A percentile compares a stretch with the other conserved stretches of the same genome.
Evolutionary conservation across 2,113 vertebrate species (phyloP).

Genomic region (Cyanistes caeruleus): DNA sequence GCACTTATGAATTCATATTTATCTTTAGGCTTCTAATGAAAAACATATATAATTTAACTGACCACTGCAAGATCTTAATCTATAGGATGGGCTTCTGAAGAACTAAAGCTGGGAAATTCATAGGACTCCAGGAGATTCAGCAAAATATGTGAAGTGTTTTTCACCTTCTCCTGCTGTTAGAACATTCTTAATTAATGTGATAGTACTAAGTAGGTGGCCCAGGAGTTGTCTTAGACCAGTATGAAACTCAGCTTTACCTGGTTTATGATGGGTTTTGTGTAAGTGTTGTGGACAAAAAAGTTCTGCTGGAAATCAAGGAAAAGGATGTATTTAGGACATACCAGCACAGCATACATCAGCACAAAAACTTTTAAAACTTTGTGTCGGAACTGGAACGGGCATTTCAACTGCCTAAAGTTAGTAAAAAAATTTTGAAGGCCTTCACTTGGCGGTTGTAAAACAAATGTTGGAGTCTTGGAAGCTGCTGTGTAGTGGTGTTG

Average conservation of each 20-base stretch:
- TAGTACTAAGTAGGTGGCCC: background rate
- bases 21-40: constrained; percentile 33
- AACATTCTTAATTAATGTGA: background rate
- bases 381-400: background rate
- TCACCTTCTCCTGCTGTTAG: background rate
- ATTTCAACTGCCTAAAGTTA: fast-evolving
- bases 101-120: background rate
- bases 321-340: background rate
- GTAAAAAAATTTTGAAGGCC: fast-evolving
- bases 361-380: background rate
- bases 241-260: background rate
- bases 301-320: background rate
- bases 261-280: background rate
- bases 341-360: fast-evolving
- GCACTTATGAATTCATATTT: constrained; percentile 6
- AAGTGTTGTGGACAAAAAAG: background rate
- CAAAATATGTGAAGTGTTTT: background rate
- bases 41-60: constrained; percentile 23
- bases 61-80: background rate
- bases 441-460: background rate
- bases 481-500: too few species aligned
- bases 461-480: background rate
- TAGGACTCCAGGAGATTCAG: background rate
- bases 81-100: background rate
- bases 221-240: background rate